A percentile compares a stretch with the other conserved stretches of the same genome.
phyloP scores from a whole-genome alignment of 2,797 vertebrate genomes.

The Bovichtus diacanthus region DNA sequence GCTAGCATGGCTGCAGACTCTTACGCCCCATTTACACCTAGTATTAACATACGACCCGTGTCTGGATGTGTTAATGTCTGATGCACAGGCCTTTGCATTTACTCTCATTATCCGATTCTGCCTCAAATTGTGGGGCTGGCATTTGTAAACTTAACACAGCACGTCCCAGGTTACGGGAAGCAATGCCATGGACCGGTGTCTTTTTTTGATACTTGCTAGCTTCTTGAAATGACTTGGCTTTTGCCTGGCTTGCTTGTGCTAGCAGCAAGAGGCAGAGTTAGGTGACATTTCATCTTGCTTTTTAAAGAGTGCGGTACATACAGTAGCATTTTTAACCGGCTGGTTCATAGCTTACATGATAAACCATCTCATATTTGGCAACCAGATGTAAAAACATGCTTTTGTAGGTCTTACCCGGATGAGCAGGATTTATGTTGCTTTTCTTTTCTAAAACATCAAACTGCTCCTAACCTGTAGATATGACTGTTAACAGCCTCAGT shows the following conservation, averaged over 20 bases:
- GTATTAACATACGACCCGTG: not conserved
- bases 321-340: not conserved
- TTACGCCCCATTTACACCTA: not conserved
- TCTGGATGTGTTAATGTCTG: not conserved
- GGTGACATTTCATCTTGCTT: no score
- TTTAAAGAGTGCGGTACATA: not conserved
- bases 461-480: slow-evolving; percentile 18
- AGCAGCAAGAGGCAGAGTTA: no score
- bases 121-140: no score
- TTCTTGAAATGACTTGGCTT: no score
- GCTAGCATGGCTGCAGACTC: not conserved
- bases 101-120: not conserved
- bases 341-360: not conserved
- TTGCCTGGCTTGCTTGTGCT: no score
- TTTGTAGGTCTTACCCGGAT: not conserved
- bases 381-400: not conserved
- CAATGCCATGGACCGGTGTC: no score
- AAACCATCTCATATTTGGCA: not conserved
- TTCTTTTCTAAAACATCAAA: not conserved
- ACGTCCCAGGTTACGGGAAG: no score
- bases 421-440: not conserved
- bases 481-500: not conserved
- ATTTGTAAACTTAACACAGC: no score
- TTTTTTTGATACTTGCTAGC: no score
- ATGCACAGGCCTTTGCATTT: not conserved